A percentile compares a stretch with the other conserved stretches of the same genome.
phyloP scores from a whole-genome alignment of 2,888 invertebrate genomes.

The Ptychoptera contaminata region DNA sequence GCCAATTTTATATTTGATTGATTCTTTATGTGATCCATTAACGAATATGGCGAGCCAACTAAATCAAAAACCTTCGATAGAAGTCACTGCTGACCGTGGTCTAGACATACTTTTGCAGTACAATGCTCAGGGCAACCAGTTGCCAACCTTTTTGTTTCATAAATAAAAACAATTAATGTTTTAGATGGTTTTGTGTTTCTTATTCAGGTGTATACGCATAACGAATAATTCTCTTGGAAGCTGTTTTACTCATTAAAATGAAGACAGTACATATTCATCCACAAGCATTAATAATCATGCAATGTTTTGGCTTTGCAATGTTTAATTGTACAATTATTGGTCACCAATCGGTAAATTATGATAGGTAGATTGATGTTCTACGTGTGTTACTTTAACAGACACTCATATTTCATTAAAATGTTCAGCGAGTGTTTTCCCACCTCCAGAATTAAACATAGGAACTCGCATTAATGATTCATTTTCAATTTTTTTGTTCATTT shows the following conservation, averaged over 20 bases:
- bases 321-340: conserved; percentile 82
- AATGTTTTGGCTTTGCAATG: conserved; percentile 65
- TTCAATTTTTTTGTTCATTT: not conserved
- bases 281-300: conserved; percentile 64
- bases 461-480: too few species aligned
- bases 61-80: conserved; percentile 52
- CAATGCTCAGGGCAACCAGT: conserved; percentile 66
- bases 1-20: too few species aligned
- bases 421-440: conserved; percentile 73
- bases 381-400: too few species aligned
- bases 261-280: conserved; percentile 62
- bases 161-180: not conserved
- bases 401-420: conserved; percentile 71
- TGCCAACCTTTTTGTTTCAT: conserved; percentile 55
- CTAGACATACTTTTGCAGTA: conserved; percentile 63
- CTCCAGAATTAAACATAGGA: conserved; percentile 41
- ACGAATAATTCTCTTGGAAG: conserved; percentile 48
- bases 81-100: conserved; percentile 51
- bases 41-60: conserved; percentile 49
- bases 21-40: conserved; percentile 17
- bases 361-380: too few species aligned
- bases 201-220: conserved; percentile 49
- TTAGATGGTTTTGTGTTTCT: conserved; percentile 52
- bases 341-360: conserved; percentile 51
- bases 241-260: conserved; percentile 56